These are phyloP conservation scores for Sycophaga agraensis DNA, from an alignment of 1,140 invertebrate genomes.

Conservation along the genomic window DNA sequence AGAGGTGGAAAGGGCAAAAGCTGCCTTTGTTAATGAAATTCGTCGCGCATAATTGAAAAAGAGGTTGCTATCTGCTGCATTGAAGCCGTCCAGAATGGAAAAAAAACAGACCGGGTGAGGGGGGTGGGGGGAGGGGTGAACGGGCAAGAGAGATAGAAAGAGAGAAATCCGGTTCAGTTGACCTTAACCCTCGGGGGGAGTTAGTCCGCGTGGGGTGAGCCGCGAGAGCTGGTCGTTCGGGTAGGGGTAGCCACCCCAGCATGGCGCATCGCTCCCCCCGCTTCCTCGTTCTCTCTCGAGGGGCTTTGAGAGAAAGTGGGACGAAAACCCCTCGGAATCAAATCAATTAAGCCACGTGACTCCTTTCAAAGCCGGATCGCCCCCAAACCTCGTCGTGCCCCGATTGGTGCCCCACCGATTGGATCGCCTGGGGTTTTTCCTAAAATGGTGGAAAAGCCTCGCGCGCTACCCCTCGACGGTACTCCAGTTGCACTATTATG, in stretches of 20 bases:
- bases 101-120: too few species aligned
- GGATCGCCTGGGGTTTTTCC: conserved; percentile 15
- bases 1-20: too few species aligned
- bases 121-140: too few species aligned
- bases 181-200: conserved; percentile 6
- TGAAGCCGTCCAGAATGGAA: too few species aligned
- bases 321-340: conserved; percentile 28
- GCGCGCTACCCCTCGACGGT: too few species aligned
- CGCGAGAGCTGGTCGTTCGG: neutral
- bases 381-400: too few species aligned
- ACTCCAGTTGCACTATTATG: too few species aligned
- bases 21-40: conserved; percentile 4
- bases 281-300: too few species aligned
- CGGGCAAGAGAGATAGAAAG: conserved; percentile 17
- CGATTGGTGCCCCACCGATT: conserved; percentile 6
- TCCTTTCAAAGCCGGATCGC: conserved; percentile 1
- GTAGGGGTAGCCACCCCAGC: neutral
- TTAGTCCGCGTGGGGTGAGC: neutral
- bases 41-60: conserved; percentile 6
- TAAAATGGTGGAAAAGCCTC: conserved; percentile 29
- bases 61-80: neutral
- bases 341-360: conserved; percentile 30
- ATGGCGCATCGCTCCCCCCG: too few species aligned
- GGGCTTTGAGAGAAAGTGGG: too few species aligned
- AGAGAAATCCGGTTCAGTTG: conserved; percentile 22